Percentiles rank a stretch among this genome's conserved stretches.
Evolutionary conservation across 2,888 invertebrate species (phyloP).

Genomic region (Drosophila testacea): DNA sequence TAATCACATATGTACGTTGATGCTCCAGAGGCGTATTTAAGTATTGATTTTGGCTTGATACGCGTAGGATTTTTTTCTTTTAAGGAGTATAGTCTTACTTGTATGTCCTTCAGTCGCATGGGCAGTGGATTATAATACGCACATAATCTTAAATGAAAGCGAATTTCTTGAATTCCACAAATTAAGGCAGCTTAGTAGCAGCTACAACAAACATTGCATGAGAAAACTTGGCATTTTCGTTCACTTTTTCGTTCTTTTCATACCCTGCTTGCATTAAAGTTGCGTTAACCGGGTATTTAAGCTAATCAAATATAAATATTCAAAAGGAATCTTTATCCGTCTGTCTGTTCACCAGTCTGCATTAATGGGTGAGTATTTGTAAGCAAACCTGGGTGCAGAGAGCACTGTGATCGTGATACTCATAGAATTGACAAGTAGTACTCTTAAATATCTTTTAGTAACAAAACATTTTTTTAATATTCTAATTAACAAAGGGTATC

Average conservation of each 20-base stretch:
- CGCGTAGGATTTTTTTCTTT: not conserved
- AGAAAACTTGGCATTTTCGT: constrained; percentile 49
- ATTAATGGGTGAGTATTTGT: too few relatives aligned
- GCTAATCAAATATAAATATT: not conserved
- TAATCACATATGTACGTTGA: constrained; percentile 67
- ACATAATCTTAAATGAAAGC: constrained; percentile 75
- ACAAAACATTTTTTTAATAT: too few relatives aligned
- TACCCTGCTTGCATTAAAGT: constrained; percentile 3
- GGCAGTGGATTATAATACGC: constrained; percentile 70
- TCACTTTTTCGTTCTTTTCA: constrained; percentile 20
- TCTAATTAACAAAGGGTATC: constrained; percentile 6
- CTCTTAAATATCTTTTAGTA: too few relatives aligned
- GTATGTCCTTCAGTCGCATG: constrained; percentile 39
- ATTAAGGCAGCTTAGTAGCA: constrained; percentile 55
- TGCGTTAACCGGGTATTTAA: not conserved
- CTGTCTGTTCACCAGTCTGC: too few relatives aligned
- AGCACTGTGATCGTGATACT: too few relatives aligned
- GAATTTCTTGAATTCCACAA: constrained; percentile 77
- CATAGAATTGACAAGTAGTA: too few relatives aligned
- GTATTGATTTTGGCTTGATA: constrained; percentile 64
- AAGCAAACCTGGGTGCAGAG: too few relatives aligned
- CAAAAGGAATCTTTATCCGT: too few relatives aligned
- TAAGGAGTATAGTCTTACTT: constrained; percentile 6
- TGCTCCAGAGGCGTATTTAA: constrained; percentile 32
- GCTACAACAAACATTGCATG: constrained; percentile 15